Conservation (phyloP, 2,797 vertebrate genomes). For the Gephyroberyx darwinii region DNA sequence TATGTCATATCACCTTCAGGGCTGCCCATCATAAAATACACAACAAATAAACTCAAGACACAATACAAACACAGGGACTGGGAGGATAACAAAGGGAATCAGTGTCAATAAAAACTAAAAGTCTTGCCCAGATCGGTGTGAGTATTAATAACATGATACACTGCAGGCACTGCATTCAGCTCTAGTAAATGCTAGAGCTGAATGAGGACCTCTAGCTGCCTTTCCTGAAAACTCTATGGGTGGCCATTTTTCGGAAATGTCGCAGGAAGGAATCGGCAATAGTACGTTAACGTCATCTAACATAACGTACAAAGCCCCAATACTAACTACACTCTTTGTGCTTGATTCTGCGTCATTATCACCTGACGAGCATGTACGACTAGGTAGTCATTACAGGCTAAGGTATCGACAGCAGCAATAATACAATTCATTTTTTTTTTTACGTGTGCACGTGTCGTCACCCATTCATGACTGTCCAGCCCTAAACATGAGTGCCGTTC, state of each 20-base stretch:
- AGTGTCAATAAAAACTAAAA: too few relatives aligned
- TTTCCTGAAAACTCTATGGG: slow-evolving; percentile 34
- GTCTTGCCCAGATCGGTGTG: too few relatives aligned
- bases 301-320: not conserved
- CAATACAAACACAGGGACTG: not conserved
- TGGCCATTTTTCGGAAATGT: slow-evolving; percentile 73
- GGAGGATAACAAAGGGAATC: not conserved
- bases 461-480: slow-evolving; percentile 52
- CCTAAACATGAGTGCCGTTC: slow-evolving; percentile 1
- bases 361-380: not conserved
- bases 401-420: not conserved
- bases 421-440: not conserved
- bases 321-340: too few relatives aligned
- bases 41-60: not conserved
- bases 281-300: not conserved
- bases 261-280: slow-evolving; percentile 45
- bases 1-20: not conserved
- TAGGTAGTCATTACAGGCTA: not conserved
- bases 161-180: not conserved
- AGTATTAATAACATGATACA: not conserved
- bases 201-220: slow-evolving; percentile 15
- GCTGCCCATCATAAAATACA: not conserved
- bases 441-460: slow-evolving; percentile 70
- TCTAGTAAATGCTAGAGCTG: not conserved
- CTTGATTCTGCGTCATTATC: too few relatives aligned